Conservation (phyloP, 2,888 invertebrate genomes). For the Hypsopygia costalis region DNA sequence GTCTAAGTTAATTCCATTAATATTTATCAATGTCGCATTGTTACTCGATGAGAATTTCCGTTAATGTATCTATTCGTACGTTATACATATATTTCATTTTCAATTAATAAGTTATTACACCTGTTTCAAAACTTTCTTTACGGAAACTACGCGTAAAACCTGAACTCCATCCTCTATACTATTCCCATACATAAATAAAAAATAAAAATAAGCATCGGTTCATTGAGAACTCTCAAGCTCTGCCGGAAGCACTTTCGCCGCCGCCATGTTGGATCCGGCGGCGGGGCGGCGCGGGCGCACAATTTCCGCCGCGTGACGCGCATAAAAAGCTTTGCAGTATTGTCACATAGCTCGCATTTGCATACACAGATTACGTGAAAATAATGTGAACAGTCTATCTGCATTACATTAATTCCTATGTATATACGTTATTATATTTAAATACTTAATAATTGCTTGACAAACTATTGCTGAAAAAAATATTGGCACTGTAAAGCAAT, state of each 20-base stretch:
- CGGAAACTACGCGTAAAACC: constrained; percentile 6
- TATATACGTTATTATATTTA: no score
- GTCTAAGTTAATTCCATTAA: not conserved
- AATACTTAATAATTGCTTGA: no score
- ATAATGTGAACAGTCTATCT: constrained; percentile 44
- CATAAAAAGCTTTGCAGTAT: constrained; percentile 68
- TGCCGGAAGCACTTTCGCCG: constrained; percentile 78
- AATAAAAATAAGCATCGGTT: constrained; percentile 53
- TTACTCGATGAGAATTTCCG: not conserved
- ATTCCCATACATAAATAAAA: constrained; percentile 20
- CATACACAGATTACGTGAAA: constrained; percentile 69
- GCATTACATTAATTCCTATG: constrained; percentile 5
- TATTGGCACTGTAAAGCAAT: no score
- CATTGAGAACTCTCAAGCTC: constrained; percentile 68
- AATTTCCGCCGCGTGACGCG: constrained; percentile 74
- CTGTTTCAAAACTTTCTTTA: constrained; percentile 6
- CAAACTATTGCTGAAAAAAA: no score
- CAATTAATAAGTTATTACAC: not conserved
- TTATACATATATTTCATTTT: not conserved
- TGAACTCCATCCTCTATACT: constrained; percentile 7
- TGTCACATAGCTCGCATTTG: constrained; percentile 66
- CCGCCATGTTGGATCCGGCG: constrained; percentile 78
- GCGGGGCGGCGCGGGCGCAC: constrained; percentile 65
- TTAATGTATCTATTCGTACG: not conserved
- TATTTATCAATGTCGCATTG: not conserved